phyloP scores from a whole-genome alignment of 2,113 vertebrate genomes.

The Gorsachius goisagi region DNA sequence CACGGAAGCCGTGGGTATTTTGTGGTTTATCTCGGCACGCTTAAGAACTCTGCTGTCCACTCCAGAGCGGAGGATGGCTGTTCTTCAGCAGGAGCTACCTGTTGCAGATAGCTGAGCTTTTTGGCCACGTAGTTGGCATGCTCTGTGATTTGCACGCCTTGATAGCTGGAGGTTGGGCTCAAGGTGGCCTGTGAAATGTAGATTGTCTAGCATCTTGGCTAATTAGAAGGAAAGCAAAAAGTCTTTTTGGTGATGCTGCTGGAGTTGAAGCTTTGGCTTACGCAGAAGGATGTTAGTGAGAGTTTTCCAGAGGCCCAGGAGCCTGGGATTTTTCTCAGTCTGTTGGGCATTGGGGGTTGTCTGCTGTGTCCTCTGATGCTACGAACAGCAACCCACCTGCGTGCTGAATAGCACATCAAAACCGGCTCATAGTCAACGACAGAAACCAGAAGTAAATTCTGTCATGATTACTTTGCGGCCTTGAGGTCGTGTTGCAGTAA shows the following conservation, averaged over 20 bases:
- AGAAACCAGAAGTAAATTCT: not conserved
- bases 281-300: not conserved
- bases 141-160: not conserved
- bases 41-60: not conserved
- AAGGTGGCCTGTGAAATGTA: not conserved
- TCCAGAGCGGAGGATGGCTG: rapidly evolving
- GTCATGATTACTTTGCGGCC: not conserved
- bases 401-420: not conserved
- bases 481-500: not conserved
- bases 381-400: not conserved
- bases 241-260: not conserved
- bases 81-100: not conserved
- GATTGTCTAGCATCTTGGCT: not conserved
- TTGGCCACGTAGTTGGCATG: rapidly evolving
- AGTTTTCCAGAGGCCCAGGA: not conserved
- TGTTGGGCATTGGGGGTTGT: not conserved
- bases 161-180: not conserved
- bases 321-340: not conserved
- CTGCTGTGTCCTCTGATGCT: not conserved
- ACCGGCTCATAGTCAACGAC: not conserved
- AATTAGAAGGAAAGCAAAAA: not conserved
- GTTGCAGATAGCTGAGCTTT: rapidly evolving
- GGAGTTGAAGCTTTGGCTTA: not conserved
- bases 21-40: not conserved
- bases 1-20: rapidly evolving